Percentiles rank a stretch among this genome's conserved stretches.
Evolutionary conservation across 2,797 vertebrate species (phyloP).

Genomic region (Phyllotis vaccarum): DNA sequence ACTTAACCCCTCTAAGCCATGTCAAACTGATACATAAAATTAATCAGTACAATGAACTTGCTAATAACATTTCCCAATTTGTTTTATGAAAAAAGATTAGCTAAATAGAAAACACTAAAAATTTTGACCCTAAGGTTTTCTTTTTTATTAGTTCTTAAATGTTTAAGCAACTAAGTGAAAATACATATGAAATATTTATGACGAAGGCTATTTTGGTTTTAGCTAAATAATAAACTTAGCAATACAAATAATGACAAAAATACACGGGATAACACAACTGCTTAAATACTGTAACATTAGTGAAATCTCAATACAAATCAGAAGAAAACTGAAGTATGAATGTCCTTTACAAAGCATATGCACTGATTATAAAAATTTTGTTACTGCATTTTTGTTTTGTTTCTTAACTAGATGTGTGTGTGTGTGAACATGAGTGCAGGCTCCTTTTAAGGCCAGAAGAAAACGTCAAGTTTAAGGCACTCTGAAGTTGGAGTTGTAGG

Average conservation of each 20-base stretch:
- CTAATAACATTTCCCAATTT: not conserved
- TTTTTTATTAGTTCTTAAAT: not conserved
- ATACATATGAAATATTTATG: not conserved
- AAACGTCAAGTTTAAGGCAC: not conserved
- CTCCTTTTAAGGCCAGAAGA: not conserved
- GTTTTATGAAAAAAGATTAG: not conserved
- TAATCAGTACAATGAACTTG: not conserved
- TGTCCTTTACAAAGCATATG: not conserved
- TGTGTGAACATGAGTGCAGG: too few relatives aligned
- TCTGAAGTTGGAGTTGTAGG: too few relatives aligned
- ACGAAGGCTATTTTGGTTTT: not conserved
- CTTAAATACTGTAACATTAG: not conserved
- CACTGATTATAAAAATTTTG: not conserved
- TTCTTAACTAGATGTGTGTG: not conserved
- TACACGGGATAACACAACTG: not conserved
- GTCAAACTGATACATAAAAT: too few relatives aligned
- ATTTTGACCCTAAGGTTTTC: not conserved
- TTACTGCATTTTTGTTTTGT: not conserved
- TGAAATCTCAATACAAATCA: constrained; percentile 2
- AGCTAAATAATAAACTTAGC: not conserved
- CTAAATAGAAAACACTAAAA: not conserved
- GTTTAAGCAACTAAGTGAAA: not conserved
- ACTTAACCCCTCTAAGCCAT: not conserved
- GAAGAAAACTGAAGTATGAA: not conserved
- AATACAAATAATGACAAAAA: not conserved